Evolutionary conservation across 2,888 invertebrate genomes (phyloP).

Genomic region (Ellobium chinense): DNA sequence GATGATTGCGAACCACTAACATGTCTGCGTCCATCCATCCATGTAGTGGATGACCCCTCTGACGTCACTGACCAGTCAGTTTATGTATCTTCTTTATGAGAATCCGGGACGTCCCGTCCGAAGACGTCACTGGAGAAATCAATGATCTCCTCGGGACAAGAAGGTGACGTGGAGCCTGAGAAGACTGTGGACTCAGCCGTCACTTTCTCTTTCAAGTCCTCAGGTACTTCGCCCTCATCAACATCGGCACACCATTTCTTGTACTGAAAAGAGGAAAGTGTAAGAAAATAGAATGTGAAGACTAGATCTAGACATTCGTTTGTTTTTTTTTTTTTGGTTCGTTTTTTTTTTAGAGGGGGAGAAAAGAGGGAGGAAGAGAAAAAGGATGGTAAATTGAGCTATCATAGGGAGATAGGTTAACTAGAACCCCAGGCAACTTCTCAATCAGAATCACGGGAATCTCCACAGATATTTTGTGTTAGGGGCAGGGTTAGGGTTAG

Average conservation of each 20-base stretch:
- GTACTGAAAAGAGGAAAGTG: slow-evolving; percentile 37
- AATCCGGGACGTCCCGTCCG: neutral
- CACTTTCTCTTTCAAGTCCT: slow-evolving; percentile 42
- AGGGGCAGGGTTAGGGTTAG: too few relatives aligned
- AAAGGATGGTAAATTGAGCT: too few relatives aligned
- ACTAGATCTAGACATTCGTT: too few relatives aligned
- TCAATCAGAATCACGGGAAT: too few relatives aligned
- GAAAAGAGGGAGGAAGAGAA: slow-evolving; percentile 27
- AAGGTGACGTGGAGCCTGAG: neutral
- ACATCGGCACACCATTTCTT: slow-evolving; percentile 45
- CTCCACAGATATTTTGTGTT: too few relatives aligned
- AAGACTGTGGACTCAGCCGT: neutral
- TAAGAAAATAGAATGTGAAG: too few relatives aligned
- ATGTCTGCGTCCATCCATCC: too few relatives aligned
- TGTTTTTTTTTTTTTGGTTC: too few relatives aligned
- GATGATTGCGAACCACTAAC: too few relatives aligned
- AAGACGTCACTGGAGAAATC: slow-evolving; percentile 12
- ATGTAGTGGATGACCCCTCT: neutral
- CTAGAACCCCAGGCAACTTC: too few relatives aligned
- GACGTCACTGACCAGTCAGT: neutral
- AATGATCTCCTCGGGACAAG: neutral
- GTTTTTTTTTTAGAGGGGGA: too few relatives aligned
- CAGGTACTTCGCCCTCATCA: slow-evolving; percentile 40
- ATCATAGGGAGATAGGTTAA: too few relatives aligned
- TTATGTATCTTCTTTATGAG: slow-evolving; percentile 25